phyloP scores from a whole-genome alignment of 1,140 invertebrate species.

The Caenorhabditis remanei region DNA sequence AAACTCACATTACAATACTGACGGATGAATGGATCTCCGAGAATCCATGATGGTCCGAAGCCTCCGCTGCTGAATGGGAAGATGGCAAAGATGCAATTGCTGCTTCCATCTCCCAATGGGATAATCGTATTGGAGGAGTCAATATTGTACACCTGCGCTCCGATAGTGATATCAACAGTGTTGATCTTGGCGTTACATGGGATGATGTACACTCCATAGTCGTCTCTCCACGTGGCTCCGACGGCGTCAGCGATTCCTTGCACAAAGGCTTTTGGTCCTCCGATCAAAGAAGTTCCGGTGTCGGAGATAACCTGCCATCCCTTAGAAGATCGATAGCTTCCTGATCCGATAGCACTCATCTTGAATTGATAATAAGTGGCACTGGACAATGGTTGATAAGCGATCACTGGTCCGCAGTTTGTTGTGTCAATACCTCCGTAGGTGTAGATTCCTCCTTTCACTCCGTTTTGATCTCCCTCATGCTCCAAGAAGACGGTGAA shows the following conservation, averaged over 20 bases:
- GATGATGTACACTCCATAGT: conserved; percentile 52
- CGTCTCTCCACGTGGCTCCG: conserved; percentile 55
- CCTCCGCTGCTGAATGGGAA: conserved; percentile 61
- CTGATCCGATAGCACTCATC: conserved; percentile 58
- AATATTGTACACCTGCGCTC: conserved; percentile 44
- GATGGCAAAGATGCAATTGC: conserved; percentile 59
- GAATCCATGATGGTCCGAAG: conserved; percentile 67
- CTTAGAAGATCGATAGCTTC: conserved; percentile 59
- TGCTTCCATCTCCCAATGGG: conserved; percentile 54
- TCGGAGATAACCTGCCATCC: conserved; percentile 66
- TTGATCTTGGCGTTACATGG: conserved; percentile 52
- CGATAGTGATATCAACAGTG: conserved; percentile 60
- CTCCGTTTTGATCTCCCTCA: conserved; percentile 62
- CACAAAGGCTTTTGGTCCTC: conserved; percentile 62
- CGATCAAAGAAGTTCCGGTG: conserved; percentile 64
- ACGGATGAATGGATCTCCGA: conserved; percentile 69
- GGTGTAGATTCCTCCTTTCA: conserved; percentile 66
- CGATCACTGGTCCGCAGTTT: conserved; percentile 67
- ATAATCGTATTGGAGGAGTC: conserved; percentile 43
- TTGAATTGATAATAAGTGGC: conserved; percentile 69
- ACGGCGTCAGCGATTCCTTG: conserved; percentile 58
- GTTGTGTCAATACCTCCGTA: conserved; percentile 66
- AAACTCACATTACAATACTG: conserved; percentile 63
- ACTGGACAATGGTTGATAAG: conserved; percentile 66
- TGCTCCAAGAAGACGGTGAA: conserved; percentile 69